phyloP scores from a whole-genome alignment of 2,113 vertebrate genomes.

The Antechinus stuartii region DNA sequence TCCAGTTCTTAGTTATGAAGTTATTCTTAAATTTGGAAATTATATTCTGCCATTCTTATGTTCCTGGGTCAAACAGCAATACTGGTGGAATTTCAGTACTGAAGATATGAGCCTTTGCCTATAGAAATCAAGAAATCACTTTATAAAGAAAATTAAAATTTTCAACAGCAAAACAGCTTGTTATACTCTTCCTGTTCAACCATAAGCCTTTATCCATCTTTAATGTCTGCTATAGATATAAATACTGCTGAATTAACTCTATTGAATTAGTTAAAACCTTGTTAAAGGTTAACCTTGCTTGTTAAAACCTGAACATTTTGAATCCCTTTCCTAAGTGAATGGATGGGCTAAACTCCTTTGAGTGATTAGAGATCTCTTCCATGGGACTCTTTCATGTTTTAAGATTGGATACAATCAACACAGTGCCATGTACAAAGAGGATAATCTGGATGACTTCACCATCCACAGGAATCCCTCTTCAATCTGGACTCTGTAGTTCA shows the following conservation, averaged over 20 bases:
- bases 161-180: not conserved
- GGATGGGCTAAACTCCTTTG: not conserved
- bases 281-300: not conserved
- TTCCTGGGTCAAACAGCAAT: not conserved
- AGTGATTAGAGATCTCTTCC: not conserved
- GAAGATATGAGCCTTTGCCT: not conserved
- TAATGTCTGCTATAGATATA: not conserved
- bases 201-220: not conserved
- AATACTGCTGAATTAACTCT: not conserved
- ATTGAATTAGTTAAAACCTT: not conserved
- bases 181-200: not conserved
- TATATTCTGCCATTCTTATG: not conserved
- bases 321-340: not conserved
- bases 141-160: not conserved
- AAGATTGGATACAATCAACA: no score
- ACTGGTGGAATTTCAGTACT: not conserved
- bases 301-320: not conserved
- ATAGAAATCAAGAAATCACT: not conserved
- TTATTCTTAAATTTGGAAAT: not conserved
- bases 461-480: no score
- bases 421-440: no score
- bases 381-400: not conserved
- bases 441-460: no score
- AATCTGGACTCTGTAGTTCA: no score
- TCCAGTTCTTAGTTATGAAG: not conserved